A percentile compares a stretch with the other conserved stretches of the same genome.
Conservation (phyloP, 2,888 invertebrate genomes). For the Petrolisthes manimaculis region DNA sequence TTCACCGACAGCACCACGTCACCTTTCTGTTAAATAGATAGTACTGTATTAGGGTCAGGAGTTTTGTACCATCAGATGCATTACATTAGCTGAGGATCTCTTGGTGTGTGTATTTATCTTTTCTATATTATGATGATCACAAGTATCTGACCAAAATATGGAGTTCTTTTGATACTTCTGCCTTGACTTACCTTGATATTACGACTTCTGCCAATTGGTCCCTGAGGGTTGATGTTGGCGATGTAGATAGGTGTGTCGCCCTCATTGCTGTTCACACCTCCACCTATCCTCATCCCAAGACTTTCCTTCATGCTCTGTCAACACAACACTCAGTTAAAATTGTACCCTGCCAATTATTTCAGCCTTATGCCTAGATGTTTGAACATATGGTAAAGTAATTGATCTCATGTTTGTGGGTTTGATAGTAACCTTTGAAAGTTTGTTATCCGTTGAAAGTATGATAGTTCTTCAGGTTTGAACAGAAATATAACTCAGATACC, state of each 20-base stretch:
- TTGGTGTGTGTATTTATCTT: too few relatives aligned
- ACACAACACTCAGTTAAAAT: neutral
- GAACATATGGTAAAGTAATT: too few relatives aligned
- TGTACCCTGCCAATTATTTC: too few relatives aligned
- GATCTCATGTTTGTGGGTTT: too few relatives aligned
- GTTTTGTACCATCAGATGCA: neutral
- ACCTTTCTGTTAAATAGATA: constrained; percentile 70
- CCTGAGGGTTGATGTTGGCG: constrained; percentile 71
- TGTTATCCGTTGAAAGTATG: too few relatives aligned
- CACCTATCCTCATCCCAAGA: constrained; percentile 72
- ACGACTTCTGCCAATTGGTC: constrained; percentile 70
- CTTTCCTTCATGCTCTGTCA: constrained; percentile 68
- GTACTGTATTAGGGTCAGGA: neutral
- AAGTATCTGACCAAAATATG: too few relatives aligned
- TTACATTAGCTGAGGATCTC: neutral
- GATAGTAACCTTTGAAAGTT: too few relatives aligned
- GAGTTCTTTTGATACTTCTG: too few relatives aligned
- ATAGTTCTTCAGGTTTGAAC: too few relatives aligned
- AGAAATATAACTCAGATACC: too few relatives aligned
- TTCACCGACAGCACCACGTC: constrained; percentile 72
- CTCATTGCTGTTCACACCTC: constrained; percentile 71
- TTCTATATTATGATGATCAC: too few relatives aligned
- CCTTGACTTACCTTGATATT: constrained; percentile 69
- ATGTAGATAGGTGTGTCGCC: constrained; percentile 73
- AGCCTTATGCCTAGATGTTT: too few relatives aligned